Conservation (phyloP, 1,140 invertebrate genomes). For the Nephila pilipes region DNA sequence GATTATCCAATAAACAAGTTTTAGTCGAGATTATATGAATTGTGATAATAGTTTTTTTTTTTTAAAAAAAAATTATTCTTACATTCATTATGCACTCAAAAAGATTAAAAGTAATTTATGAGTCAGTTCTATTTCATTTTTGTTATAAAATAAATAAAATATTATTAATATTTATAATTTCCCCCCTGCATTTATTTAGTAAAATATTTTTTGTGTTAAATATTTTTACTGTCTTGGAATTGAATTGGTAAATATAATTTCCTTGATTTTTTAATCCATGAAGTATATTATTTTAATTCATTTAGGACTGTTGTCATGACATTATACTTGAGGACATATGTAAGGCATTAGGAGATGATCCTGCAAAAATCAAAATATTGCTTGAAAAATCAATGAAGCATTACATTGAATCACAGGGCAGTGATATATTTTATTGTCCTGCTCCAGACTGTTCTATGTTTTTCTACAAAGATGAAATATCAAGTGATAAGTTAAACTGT, state of each 20-base stretch:
- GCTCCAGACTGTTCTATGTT: conserved; percentile 68
- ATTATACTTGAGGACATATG: conserved; percentile 54
- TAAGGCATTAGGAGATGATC: conserved; percentile 35
- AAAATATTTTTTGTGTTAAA: too few relatives aligned
- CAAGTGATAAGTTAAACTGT: conserved; percentile 38
- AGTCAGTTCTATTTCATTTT: too few relatives aligned
- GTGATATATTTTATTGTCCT: conserved; percentile 49
- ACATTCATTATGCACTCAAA: not conserved
- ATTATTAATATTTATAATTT: too few relatives aligned
- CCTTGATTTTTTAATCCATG: too few relatives aligned
- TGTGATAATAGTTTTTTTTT: not conserved
- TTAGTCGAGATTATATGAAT: too few relatives aligned
- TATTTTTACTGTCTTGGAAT: too few relatives aligned
- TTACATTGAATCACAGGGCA: conserved; percentile 1
- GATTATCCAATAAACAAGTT: too few relatives aligned
- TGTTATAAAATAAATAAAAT: too few relatives aligned
- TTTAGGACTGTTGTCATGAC: conserved; percentile 53
- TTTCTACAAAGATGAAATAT: conserved; percentile 61
- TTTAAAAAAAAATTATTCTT: not conserved
- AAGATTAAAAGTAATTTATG: too few relatives aligned
- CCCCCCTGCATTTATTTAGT: too few relatives aligned
- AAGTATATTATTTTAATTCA: not conserved
- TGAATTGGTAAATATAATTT: too few relatives aligned
- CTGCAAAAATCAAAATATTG: conserved; percentile 22
- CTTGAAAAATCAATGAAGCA: conserved; percentile 47